Conservation (phyloP, 1,140 invertebrate species). For the Hyles euphorbiae region DNA sequence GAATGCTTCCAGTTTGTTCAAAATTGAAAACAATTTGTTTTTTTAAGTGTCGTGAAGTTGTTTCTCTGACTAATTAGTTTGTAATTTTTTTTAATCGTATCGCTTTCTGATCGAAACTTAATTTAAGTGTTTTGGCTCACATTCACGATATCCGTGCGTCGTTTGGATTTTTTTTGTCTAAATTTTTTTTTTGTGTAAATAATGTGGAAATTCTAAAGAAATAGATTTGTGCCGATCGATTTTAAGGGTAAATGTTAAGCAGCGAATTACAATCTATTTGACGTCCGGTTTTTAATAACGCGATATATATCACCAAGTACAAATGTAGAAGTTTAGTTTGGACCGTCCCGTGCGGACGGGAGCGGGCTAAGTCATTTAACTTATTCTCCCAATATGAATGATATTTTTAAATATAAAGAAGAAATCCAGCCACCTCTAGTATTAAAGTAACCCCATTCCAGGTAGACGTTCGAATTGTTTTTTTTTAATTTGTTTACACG, state of each 20-base stretch:
- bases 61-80: conserved; percentile 62
- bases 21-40: conserved; percentile 28
- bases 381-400: conserved; percentile 21
- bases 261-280: conserved; percentile 49
- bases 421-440: conserved; percentile 27
- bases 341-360: conserved; percentile 28
- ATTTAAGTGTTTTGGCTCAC: conserved; percentile 31
- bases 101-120: conserved; percentile 28
- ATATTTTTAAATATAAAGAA: conserved; percentile 20
- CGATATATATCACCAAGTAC: conserved; percentile 60
- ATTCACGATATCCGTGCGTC: conserved; percentile 2
- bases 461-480: conserved; percentile 19
- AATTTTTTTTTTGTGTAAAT: conserved; percentile 23
- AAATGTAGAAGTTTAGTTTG: conserved; percentile 51
- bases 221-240: conserved; percentile 11
- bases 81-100: conserved; percentile 59
- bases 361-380: conserved; percentile 35
- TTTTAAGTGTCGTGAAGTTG: conserved; percentile 61
- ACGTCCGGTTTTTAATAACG: conserved; percentile 40
- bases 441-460: conserved; percentile 50
- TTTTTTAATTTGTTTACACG: conserved; percentile 26
- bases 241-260: conserved; percentile 21
- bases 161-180: conserved; percentile 26
- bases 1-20: conserved; percentile 57
- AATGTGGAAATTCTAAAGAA: conserved; percentile 34